phyloP scores from a whole-genome alignment of 1,140 invertebrate species.

The Tetramorium simillimum region DNA sequence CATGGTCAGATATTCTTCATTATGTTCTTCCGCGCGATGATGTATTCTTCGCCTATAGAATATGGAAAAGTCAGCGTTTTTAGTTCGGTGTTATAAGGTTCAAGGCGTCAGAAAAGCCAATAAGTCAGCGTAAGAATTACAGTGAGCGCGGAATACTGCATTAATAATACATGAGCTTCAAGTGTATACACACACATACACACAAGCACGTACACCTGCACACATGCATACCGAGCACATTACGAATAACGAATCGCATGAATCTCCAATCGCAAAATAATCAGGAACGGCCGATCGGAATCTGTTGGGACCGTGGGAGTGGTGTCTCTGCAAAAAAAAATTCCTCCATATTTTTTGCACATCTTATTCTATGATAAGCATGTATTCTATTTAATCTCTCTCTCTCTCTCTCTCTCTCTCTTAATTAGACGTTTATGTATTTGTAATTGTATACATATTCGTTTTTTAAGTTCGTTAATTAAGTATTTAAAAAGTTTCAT shows the following conservation, averaged over 20 bases:
- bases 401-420: not conserved
- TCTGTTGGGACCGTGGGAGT: not conserved
- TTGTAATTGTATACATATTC: not conserved
- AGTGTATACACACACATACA: no score
- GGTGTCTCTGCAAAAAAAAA: not conserved
- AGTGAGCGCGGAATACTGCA: not conserved
- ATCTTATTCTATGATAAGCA: not conserved
- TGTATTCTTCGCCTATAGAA: not conserved
- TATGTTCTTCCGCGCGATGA: not conserved
- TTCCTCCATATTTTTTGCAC: not conserved
- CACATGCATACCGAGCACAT: not conserved
- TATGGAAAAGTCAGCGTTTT: not conserved
- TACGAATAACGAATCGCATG: not conserved
- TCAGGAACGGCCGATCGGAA: not conserved
- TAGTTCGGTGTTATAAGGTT: not conserved
- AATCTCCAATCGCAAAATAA: not conserved
- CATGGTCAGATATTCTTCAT: not conserved
- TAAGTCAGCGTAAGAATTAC: not conserved
- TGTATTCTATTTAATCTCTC: not conserved
- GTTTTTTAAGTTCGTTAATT: not conserved
- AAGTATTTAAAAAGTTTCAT: not conserved
- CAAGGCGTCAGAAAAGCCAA: not conserved
- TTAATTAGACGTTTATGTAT: not conserved
- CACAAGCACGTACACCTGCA: not conserved
- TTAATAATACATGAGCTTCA: constrained; percentile 26